Evolutionary conservation across 2,797 vertebrate genomes (phyloP).

Genomic region (Melopsittacus undulatus): DNA sequence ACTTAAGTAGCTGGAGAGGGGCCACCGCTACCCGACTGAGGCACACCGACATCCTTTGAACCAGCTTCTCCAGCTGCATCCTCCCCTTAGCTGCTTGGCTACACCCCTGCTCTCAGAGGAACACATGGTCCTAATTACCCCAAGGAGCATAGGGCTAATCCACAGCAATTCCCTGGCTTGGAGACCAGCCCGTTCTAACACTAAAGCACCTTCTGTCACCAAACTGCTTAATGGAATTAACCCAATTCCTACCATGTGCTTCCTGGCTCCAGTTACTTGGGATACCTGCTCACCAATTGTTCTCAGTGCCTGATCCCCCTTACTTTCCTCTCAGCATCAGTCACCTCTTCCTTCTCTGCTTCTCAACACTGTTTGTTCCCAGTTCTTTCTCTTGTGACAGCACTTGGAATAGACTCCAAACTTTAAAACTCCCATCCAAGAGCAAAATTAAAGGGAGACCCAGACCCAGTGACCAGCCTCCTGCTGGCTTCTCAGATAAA

Average conservation of each 20-base stretch:
- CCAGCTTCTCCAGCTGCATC: conserved; percentile 48
- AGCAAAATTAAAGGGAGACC: not conserved
- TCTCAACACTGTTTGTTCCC: conserved; percentile 26
- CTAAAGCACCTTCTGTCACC: conserved; percentile 85
- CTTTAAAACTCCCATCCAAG: not conserved
- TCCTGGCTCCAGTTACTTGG: conserved; percentile 74
- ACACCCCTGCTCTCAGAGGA: conserved; percentile 75
- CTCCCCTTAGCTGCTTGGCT: conserved; percentile 64
- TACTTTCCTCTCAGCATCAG: conserved; percentile 29
- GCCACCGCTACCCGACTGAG: conserved; percentile 27
- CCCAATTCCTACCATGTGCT: conserved; percentile 82
- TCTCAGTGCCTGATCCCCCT: conserved; percentile 70
- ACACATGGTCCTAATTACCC: conserved; percentile 84
- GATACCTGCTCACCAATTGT: conserved; percentile 80
- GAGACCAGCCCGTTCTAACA: conserved; percentile 78
- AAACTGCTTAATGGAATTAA: conserved; percentile 87
- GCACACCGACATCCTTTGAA: conserved; percentile 47
- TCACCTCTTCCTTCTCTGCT: conserved; percentile 1
- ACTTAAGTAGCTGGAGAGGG: not conserved
- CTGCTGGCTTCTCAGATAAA: not conserved
- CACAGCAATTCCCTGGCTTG: conserved; percentile 76
- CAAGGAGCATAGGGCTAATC: conserved; percentile 80
- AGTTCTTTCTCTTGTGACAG: conserved; percentile 10
- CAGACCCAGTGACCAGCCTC: not conserved
- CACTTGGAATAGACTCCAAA: conserved; percentile 48